These are phyloP conservation scores for Parazoanthus swiftii DNA, from an alignment of 92 coral and sea anemone species.

Conservation along the genomic window DNA sequence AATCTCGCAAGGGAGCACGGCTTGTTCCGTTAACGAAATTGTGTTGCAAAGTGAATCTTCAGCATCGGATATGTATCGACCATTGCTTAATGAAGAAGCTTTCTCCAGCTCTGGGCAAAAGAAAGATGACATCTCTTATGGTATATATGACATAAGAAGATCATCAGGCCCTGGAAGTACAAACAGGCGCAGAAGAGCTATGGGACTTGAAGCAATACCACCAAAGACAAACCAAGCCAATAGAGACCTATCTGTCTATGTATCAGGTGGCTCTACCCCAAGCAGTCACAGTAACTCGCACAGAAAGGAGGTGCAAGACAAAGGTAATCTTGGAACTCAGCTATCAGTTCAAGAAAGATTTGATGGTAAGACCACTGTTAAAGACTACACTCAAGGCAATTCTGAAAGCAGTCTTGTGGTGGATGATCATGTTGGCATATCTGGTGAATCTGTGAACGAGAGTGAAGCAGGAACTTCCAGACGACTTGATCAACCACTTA, in stretches of 20 bases:
- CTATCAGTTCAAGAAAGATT: background rate
- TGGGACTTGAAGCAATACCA: slow-evolving; percentile 76
- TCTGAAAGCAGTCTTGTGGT: slow-evolving; percentile 17
- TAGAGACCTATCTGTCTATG: slow-evolving; percentile 65
- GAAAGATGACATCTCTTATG: slow-evolving; percentile 49
- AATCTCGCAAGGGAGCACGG: background rate
- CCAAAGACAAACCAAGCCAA: slow-evolving; percentile 48
- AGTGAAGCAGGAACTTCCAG: background rate
- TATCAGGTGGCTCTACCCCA: slow-evolving; percentile 86
- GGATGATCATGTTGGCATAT: slow-evolving; percentile 10
- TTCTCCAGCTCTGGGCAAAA: slow-evolving; percentile 32
- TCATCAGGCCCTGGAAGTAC: slow-evolving; percentile 99
- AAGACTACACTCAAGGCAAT: background rate
- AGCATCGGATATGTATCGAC: slow-evolving; percentile 39
- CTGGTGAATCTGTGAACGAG: slow-evolving; percentile 12
- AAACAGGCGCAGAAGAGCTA: slow-evolving; percentile 87
- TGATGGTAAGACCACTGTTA: background rate
- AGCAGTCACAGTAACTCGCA: slow-evolving; percentile 56
- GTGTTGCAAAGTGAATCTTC: slow-evolving; percentile 29
- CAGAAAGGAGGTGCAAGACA: background rate
- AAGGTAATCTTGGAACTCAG: background rate
- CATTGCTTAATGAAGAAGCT: slow-evolving; percentile 12
- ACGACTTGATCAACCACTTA: background rate
- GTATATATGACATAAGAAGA: slow-evolving; percentile 87
- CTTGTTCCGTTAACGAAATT: background rate